phyloP scores from a whole-genome alignment of 2,888 invertebrate species.

The Chloromyia formosa region DNA sequence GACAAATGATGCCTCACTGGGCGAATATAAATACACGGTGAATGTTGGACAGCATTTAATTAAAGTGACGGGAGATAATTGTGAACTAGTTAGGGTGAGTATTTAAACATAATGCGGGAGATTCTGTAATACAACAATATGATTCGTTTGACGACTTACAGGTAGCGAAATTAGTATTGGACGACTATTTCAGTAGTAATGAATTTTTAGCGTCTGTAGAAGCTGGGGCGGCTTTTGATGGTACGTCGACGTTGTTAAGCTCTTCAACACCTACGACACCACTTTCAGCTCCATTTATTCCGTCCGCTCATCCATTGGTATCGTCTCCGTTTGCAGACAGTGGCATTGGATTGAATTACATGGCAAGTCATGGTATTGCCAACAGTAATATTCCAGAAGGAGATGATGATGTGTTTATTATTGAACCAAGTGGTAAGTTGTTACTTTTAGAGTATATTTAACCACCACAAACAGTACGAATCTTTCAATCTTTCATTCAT shows the following conservation, averaged over 20 bases:
- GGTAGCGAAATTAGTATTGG: conserved; percentile 88
- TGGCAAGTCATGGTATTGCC: conserved; percentile 55
- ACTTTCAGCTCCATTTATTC: conserved; percentile 53
- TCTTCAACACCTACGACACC: conserved; percentile 61
- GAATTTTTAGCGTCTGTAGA: conserved; percentile 64
- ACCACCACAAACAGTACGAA: too few species aligned
- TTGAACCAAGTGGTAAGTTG: conserved; percentile 56
- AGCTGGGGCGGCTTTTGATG: conserved; percentile 62
- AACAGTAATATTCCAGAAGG: conserved; percentile 55
- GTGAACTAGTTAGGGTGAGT: conserved; percentile 83
- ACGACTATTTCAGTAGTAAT: conserved; percentile 77
- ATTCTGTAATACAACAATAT: too few species aligned
- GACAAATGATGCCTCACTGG: conserved; percentile 83
- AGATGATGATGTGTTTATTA: conserved; percentile 62
- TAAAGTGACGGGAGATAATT: conserved; percentile 85
- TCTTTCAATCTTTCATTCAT: too few species aligned
- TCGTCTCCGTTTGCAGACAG: conserved; percentile 60
- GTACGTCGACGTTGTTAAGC: conserved; percentile 59
- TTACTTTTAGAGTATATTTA: too few species aligned
- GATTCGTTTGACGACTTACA: conserved; percentile 59
- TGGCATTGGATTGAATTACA: conserved; percentile 63
- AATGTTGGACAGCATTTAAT: conserved; percentile 83
- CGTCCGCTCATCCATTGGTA: conserved; percentile 51
- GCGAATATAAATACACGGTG: conserved; percentile 90
- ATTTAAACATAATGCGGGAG: too few species aligned